Base-by-base conservation (phyloP, 2,888 invertebrate genomes). In the Emesis russula region DNA sequence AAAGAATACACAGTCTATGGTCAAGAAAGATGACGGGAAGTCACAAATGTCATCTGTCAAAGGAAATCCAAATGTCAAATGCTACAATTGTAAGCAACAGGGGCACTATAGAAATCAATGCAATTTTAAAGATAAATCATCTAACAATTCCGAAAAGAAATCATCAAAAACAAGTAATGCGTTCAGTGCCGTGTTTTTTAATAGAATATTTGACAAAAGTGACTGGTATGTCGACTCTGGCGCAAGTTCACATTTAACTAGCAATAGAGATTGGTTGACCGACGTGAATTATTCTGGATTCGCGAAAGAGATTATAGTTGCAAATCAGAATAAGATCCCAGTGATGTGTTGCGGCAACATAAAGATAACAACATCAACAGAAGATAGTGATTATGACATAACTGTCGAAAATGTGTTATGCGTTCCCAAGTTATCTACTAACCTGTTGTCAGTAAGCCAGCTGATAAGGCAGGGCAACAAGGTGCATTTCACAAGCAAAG, bases 151-250 rank as follows among this genome's bases (percentile, higher is more conserved):
- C 36, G 76, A 77, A 77, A 77, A 77, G 1, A 77, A 77, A 77
- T 63, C 36, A n/a, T 31, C 38, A 38, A 58, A 63, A 31, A 25
- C 63, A 13, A 74, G n/a, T 58, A 77, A 90, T 71, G 92, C 89
- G 9, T 94, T 92, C 48, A 92, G 91, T 81, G 89, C 86, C 0
- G 85, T 92, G 9, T 94, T 93, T 63, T 11, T 93, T 9, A 90
- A 58, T 76, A 84, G 83, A n/a, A 53, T 33, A 15, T 94, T 70
- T 58, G 70, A 36, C 13, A 84, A 86, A 66, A 44, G n/a, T 11
- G 88, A 89, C 2, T 93, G 90, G 91, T 93, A 92, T 48, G 44
- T 93, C 6, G 93, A 94, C 68, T 89, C 84, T 0, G 87, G 89
- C 15, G 86, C 83, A 41, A 86, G 82, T 71, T 66, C 79, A 38